A percentile compares a stretch with the other conserved stretches of the same genome.
phyloP scores from a whole-genome alignment of 2,113 vertebrate species.

The Pteronura brasiliensis region DNA sequence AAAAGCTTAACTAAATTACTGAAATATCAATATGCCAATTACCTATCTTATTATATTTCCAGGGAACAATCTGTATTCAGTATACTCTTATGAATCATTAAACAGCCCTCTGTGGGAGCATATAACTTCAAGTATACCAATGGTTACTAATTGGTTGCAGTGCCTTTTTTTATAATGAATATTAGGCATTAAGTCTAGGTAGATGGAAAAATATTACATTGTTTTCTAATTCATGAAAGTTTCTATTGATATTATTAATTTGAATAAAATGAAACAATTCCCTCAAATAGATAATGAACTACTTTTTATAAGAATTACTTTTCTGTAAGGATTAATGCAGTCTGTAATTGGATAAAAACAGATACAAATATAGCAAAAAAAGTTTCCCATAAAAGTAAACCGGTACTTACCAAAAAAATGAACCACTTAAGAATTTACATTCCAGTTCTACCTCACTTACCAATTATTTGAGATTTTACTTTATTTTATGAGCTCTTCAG shows the following conservation, averaged over 20 bases:
- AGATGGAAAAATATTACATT: conserved; percentile 52
- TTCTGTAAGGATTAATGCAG: neutral
- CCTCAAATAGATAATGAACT: neutral
- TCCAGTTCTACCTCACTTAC: neutral
- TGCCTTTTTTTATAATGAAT: neutral
- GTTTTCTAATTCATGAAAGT: conserved; percentile 53
- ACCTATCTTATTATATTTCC: neutral
- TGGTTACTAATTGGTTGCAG: neutral
- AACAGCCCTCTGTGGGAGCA: neutral
- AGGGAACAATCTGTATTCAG: neutral
- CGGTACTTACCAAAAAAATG: neutral
- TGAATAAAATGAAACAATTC: neutral
- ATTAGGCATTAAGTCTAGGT: neutral
- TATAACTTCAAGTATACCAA: conserved; percentile 12
- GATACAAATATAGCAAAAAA: neutral
- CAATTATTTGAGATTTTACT: neutral
- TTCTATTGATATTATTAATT: neutral
- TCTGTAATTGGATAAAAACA: neutral
- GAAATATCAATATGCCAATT: neutral
- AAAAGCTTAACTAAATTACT: neutral
- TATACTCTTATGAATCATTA: neutral
- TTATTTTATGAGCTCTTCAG: neutral
- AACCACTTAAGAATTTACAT: neutral
- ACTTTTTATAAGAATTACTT: neutral
- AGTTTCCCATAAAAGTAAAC: neutral